Evolutionary conservation across 2,797 vertebrate species (phyloP).

Genomic region (Clarias fuscus): DNA sequence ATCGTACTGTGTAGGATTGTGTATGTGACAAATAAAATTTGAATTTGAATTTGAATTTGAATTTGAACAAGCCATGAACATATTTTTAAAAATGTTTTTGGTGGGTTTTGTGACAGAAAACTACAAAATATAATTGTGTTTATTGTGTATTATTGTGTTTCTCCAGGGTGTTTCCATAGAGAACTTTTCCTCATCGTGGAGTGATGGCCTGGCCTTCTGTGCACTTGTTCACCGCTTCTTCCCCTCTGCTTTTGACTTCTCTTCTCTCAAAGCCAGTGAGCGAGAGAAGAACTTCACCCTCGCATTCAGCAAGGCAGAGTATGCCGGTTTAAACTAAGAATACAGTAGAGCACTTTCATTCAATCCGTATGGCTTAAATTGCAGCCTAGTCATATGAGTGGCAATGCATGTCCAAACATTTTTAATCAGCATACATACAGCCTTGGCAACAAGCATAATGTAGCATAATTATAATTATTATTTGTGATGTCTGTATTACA

Average conservation of each 20-base stretch:
- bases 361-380: background rate
- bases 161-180: constrained; percentile 89
- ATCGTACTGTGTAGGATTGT: too few species aligned
- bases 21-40: too few species aligned
- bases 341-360: background rate
- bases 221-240: constrained; percentile 96
- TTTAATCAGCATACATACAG: background rate
- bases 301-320: constrained; percentile 95
- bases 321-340: constrained; percentile 56
- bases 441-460: background rate
- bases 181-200: constrained; percentile 98
- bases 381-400: background rate
- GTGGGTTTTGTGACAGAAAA: too few species aligned
- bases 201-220: constrained; percentile 94
- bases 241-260: constrained; percentile 91
- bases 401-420: background rate
- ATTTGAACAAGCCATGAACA: background rate
- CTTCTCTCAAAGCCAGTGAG: constrained; percentile 82
- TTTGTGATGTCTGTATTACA: background rate
- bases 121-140: too few species aligned
- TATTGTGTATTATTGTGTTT: constrained; percentile 24
- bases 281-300: constrained; percentile 91
- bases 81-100: background rate
- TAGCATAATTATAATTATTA: background rate
- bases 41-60: too few species aligned